These are phyloP conservation scores for Drosophila pegasa DNA, from an alignment of 2,888 invertebrate species.

Conservation along the genomic window DNA sequence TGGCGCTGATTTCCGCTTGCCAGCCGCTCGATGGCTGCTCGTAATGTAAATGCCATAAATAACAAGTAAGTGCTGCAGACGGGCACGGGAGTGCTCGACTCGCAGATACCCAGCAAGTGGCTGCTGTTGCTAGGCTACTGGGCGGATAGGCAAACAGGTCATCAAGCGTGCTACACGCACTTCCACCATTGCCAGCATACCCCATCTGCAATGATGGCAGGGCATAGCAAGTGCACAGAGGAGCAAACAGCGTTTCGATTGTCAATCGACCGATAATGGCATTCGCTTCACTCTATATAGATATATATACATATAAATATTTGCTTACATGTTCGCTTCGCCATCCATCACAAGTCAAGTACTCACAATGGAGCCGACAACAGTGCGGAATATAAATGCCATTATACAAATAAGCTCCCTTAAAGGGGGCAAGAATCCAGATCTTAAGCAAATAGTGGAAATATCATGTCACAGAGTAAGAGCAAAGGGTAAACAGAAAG, in stretches of 20 bases:
- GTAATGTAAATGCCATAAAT: conserved; percentile 63
- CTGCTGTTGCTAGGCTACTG: neutral
- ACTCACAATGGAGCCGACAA: neutral
- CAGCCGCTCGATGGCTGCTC: conserved; percentile 44
- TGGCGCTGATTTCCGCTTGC: conserved; percentile 58
- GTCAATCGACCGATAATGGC: conserved; percentile 48
- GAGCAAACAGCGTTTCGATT: conserved; percentile 31
- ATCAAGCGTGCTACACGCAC: neutral
- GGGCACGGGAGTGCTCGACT: neutral
- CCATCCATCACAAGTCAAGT: conserved; percentile 16
- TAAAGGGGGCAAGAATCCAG: neutral
- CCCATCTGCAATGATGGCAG: neutral
- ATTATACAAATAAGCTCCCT: conserved; percentile 1
- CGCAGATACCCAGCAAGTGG: neutral
- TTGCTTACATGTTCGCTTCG: conserved; percentile 1
- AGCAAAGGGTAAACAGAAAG: neutral
- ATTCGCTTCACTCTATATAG: conserved; percentile 15
- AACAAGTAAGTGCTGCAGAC: conserved; percentile 19
- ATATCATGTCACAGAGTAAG: conserved; percentile 2
- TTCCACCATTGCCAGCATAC: neutral
- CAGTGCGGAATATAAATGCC: neutral
- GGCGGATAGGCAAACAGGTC: neutral
- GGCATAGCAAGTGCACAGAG: conserved; percentile 15
- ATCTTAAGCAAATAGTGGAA: conserved; percentile 7
- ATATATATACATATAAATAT: neutral